Base-by-base conservation (phyloP, 53 echinoderm and acorn worm genomes). In the Paracentrotus lividus region DNA sequence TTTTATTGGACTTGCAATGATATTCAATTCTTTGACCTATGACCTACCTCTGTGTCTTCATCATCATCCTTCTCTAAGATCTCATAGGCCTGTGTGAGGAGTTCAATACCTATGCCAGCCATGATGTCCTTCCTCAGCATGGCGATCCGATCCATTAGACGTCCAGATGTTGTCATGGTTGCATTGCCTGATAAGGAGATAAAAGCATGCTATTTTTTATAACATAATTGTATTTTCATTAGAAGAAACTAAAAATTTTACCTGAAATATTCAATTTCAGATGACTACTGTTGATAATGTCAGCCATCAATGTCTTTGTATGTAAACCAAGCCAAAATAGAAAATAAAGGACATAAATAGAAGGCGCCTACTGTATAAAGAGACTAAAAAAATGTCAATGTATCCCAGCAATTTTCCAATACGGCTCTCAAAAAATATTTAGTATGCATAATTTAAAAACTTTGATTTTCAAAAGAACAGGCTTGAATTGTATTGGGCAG, bases 71-170 rank as follows among this genome's bases (percentile, higher is more conserved):
- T 93, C 58, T 99, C 99, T 75, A 99, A 75, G 32, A 97, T 93
- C 42, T 97, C 96, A 64, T 99, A 99, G 23, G 99, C 96, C 64
- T 85, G 53, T 61, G 94, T 94, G 1, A 99, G 91, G 15, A 96
- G 49, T 85, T 99, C 96, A 15, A 99, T 94, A 18, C 99, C 99
- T 1, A 99, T 94, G 54, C 99, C 99, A 10, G 95, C 84, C 90
- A 99, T 97, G 93, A 99, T 96, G 90, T 99, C 99, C 75, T 97
- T 99, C 96, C 96, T 96, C 52, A 99, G 67, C 27, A 96, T 90
- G 8, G 94, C 99, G 26, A 99, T 99, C 69, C 99, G 92, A 69
- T 99, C 99, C 99, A 99, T 99, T 42, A 99, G 75, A 23, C 99
- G 78, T 5, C 99, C 99, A n/a, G 97, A 99, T 57, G 99, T 96